phyloP scores from a whole-genome alignment of 2,888 invertebrate genomes.

The Sphaerophoria rueppellii region DNA sequence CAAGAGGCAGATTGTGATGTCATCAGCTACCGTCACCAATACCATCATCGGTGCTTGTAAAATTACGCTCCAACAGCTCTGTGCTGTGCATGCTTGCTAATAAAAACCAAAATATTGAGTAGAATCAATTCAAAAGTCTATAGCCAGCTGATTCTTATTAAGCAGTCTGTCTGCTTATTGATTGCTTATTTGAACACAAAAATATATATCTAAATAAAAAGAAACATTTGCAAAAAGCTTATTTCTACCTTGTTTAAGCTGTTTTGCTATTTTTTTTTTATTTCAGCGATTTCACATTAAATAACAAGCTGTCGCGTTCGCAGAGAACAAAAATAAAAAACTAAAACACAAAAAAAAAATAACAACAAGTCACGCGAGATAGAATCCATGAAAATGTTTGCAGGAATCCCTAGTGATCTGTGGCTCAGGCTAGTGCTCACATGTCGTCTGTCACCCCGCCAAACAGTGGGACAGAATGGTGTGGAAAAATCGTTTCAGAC shows the following conservation, averaged over 20 bases:
- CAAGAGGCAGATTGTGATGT: conserved; percentile 47
- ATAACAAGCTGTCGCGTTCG: conserved; percentile 17
- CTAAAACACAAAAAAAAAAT: conserved; percentile 35
- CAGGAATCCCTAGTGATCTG: conserved; percentile 37
- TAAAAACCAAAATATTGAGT: neutral
- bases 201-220: neutral
- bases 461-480: conserved; percentile 6
- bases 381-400: conserved; percentile 52
- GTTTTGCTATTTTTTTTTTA: neutral
- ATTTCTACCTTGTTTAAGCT: conserved; percentile 4
- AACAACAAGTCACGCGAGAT: conserved; percentile 65
- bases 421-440: neutral
- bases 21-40: conserved; percentile 30
- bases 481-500: neutral
- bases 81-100: neutral
- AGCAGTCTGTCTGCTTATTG: conserved; percentile 48
- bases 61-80: conserved; percentile 43
- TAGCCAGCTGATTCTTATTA: conserved; percentile 43
- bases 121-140: conserved; percentile 16
- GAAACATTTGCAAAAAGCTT: conserved; percentile 37
- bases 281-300: conserved; percentile 5
- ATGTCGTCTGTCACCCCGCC: conserved; percentile 12
- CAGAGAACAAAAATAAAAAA: conserved; percentile 37
- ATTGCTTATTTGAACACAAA: conserved; percentile 13
- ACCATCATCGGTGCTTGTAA: neutral